Conservation (phyloP, 2,888 invertebrate species). For the Xestia xanthographa region DNA sequence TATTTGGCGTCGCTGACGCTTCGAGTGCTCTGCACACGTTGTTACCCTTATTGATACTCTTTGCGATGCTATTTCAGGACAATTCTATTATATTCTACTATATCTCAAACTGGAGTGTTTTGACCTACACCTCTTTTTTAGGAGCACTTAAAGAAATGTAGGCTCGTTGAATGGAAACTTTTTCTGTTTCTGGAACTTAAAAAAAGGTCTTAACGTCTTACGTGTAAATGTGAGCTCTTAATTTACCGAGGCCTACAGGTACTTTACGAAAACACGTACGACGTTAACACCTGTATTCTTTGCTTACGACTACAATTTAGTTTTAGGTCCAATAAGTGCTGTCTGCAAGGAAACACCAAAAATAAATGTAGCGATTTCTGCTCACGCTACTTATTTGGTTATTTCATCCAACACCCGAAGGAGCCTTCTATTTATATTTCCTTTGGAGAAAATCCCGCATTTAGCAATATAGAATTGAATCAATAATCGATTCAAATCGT, state of each 20-base stretch:
- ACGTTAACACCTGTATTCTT: conserved; percentile 35
- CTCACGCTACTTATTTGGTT: conserved; percentile 45
- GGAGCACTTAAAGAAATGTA: conserved; percentile 33
- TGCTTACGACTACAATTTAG: conserved; percentile 34
- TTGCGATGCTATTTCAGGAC: conserved; percentile 46
- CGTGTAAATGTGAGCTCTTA: conserved; percentile 47
- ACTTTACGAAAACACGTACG: conserved; percentile 39
- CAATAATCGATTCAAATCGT: conserved; percentile 65
- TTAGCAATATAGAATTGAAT: conserved; percentile 61
- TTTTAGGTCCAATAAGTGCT: conserved; percentile 40
- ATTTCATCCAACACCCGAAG: conserved; percentile 49
- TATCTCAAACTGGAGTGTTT: conserved; percentile 28
- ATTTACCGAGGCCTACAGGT: conserved; percentile 41
- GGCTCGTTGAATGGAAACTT: conserved; percentile 34
- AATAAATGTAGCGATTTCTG: conserved; percentile 33
- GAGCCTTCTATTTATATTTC: conserved; percentile 55
- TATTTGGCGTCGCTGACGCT: conserved; percentile 52
- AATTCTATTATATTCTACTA: conserved; percentile 48
- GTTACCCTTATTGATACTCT: conserved; percentile 63
- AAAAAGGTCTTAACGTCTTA: conserved; percentile 42
- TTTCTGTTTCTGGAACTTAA: conserved; percentile 35
- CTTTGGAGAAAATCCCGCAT: conserved; percentile 48
- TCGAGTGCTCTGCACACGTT: conserved; percentile 65
- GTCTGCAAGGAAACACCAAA: conserved; percentile 25
- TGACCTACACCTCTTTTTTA: conserved; percentile 29